A percentile compares a stretch with the other conserved stretches of the same genome.
Evolutionary conservation across 2,888 invertebrate species (phyloP).

Genomic region (Podotricha telesiphe): DNA sequence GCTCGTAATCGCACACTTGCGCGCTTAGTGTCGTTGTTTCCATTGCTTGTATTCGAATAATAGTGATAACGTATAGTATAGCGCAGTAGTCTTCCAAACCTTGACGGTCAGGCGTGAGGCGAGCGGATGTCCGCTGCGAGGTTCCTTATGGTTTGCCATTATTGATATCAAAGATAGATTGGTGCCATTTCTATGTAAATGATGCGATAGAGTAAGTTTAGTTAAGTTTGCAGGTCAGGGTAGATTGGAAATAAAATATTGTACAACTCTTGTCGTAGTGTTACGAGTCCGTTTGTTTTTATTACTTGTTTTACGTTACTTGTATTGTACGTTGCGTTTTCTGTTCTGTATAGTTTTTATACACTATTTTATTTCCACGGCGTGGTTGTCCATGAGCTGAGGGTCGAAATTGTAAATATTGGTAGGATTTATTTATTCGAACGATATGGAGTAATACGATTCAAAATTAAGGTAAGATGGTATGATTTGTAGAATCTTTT

Average conservation of each 20-base stretch:
- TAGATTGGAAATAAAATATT: constrained; percentile 80
- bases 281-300: constrained; percentile 64
- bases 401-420: constrained; percentile 80
- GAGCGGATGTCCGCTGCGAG: constrained; percentile 71
- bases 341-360: constrained; percentile 62
- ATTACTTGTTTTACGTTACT: constrained; percentile 54
- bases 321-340: constrained; percentile 52
- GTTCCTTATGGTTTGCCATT: constrained; percentile 83
- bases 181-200: constrained; percentile 83
- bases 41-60: constrained; percentile 68
- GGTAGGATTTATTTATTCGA: constrained; percentile 80
- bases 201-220: constrained; percentile 81
- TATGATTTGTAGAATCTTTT: constrained; percentile 64
- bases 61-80: constrained; percentile 75
- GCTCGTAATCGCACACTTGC: constrained; percentile 20
- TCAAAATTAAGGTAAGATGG: constrained; percentile 59
- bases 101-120: constrained; percentile 66
- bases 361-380: constrained; percentile 76
- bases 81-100: constrained; percentile 83
- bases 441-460: constrained; percentile 63
- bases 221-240: constrained; percentile 83
- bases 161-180: constrained; percentile 83
- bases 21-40: constrained; percentile 50
- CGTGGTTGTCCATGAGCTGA: constrained; percentile 79
- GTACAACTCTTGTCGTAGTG: constrained; percentile 63